A percentile compares a stretch with the other conserved stretches of the same genome.
Conservation (phyloP, 2,113 vertebrate genomes). For the Rhegmatorhina hoffmannsi region DNA sequence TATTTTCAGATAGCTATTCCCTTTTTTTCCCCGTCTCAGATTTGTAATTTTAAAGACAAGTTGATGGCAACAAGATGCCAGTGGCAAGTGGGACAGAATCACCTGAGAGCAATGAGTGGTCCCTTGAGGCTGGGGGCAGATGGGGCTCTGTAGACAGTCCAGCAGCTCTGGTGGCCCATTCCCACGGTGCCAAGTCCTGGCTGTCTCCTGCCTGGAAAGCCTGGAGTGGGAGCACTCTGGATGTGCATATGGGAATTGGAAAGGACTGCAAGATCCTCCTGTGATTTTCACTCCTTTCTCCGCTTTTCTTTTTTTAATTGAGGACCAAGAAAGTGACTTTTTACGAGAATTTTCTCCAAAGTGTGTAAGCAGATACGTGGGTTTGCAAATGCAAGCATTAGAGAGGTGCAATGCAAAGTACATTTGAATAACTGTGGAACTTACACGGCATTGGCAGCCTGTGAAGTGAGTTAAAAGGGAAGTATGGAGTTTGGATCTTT, state of each 20-base stretch:
- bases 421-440: neutral
- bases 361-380: neutral
- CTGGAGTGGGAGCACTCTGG: neutral
- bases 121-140: neutral
- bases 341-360: neutral
- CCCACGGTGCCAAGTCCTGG: neutral
- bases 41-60: neutral
- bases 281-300: neutral
- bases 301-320: neutral
- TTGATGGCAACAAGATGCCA: neutral
- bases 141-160: neutral
- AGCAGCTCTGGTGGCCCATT: neutral
- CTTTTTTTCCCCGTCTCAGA: neutral
- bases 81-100: neutral
- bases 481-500: neutral
- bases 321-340: neutral
- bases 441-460: neutral
- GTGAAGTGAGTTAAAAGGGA: neutral
- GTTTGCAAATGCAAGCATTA: neutral
- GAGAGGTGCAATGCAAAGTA: neutral
- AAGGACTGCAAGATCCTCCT: neutral
- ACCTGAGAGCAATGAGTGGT: neutral
- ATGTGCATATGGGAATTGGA: neutral
- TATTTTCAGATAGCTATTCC: neutral
- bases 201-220: too few species aligned